Evolutionary conservation across 2,113 vertebrate species (phyloP), one percentile per base, ranked within the genome.

Genomic region (Percopsis transmontana): DNA sequence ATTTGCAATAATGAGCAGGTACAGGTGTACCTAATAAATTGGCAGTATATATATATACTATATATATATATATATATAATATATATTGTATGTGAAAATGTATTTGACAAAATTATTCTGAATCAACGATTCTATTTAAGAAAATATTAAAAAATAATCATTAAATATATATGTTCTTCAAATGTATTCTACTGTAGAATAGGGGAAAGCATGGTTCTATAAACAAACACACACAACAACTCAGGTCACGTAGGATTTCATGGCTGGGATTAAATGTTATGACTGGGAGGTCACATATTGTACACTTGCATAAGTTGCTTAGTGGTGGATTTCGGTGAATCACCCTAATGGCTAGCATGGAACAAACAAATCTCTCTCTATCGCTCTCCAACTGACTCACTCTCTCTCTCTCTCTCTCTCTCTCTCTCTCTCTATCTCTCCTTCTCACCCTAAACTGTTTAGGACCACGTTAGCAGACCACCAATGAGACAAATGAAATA

Each of bases 221-320:
- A 24, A 44, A 59, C 20, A 19, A 38, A 55, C 38, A 45, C 23
- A 57, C 23, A 63, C 61, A 53, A 10, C 39, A 10, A 42, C 33
- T 27, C 15, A n/a, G 2, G 16, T 48, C 16, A 18, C 14, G n/a
- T 2, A 19, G 51, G 51, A 24, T 24, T 56, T 56, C 13, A 11
- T 15, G 27, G 23, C 16, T 23, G 5, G 50, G 50, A 52, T 50
- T 52, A 52, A 21, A 52, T 21, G 19, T 52, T 48, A 48, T 48
- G n/a, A 19, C 21, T 24, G 51, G 21, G 20, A 53, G 21, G 51
- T 27, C 53, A 56, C 53, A 55, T 13, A 23, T 16, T 8, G 53
- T 33, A 38, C 27, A 56, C 27, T 55, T 59, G 57, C 57, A 21
- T 59, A 59, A 59, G 39, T 59, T 42, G 44, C 18, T 59, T 59